Evolutionary conservation across 2,888 invertebrate species (phyloP).

Genomic region (Lithodes maja): DNA sequence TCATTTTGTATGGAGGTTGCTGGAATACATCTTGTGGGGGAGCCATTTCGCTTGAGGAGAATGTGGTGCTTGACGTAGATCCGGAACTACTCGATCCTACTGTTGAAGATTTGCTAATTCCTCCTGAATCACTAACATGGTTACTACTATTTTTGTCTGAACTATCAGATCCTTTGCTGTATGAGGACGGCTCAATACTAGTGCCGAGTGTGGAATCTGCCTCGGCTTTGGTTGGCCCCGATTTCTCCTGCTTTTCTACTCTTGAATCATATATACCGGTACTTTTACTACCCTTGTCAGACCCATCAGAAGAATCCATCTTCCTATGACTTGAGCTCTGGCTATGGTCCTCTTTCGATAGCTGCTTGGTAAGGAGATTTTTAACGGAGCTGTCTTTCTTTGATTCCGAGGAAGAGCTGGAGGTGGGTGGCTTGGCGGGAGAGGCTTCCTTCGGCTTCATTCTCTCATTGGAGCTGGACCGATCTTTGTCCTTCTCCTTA

Average conservation of each 20-base stretch:
- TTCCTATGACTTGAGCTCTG: slow-evolving; percentile 51
- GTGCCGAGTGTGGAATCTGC: slow-evolving; percentile 56
- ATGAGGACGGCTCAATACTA: slow-evolving; percentile 27
- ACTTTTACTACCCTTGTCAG: slow-evolving; percentile 41
- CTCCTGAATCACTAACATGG: neutral
- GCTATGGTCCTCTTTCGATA: slow-evolving; percentile 52
- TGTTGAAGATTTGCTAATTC: neutral
- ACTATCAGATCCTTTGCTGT: slow-evolving; percentile 33
- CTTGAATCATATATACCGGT: slow-evolving; percentile 13
- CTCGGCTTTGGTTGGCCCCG: slow-evolving; percentile 47
- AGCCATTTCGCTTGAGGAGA: slow-evolving; percentile 40
- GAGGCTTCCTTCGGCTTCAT: slow-evolving; percentile 61
- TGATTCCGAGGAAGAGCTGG: slow-evolving; percentile 37
- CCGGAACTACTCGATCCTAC: slow-evolving; percentile 25
- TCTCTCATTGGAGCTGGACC: slow-evolving; percentile 46
- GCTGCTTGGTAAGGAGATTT: slow-evolving; percentile 40
- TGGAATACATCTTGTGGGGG: slow-evolving; percentile 39
- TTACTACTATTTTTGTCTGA: slow-evolving; percentile 30
- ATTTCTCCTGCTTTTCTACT: slow-evolving; percentile 50
- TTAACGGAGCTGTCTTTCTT: slow-evolving; percentile 54
- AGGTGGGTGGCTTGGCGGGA: slow-evolving; percentile 44
- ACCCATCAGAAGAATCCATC: slow-evolving; percentile 44
- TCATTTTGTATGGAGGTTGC: slow-evolving; percentile 39
- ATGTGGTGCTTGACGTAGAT: neutral
- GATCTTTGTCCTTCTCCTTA: slow-evolving; percentile 66